Evolutionary conservation across 23 tunicate genomes (phyloP).

Genomic region (Trididemnum nubilum): DNA sequence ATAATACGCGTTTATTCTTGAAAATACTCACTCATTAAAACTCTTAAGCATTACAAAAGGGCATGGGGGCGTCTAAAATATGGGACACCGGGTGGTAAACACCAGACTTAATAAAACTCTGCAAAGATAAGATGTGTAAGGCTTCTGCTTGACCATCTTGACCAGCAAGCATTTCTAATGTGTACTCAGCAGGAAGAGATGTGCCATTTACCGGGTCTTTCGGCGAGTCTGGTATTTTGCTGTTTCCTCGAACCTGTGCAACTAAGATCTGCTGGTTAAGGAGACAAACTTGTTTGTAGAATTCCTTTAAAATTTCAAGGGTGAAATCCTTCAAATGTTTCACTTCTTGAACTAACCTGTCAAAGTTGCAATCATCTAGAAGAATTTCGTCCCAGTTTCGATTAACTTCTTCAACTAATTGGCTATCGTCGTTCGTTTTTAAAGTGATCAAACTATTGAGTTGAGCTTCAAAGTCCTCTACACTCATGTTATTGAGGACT

Average conservation of each 20-base stretch:
- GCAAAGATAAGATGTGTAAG: not conserved
- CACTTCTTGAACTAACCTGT: constrained; percentile 47
- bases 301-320: constrained; percentile 19
- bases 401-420: constrained; percentile 67
- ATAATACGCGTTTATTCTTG: no score
- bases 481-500: constrained; percentile 37
- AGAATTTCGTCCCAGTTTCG: constrained; percentile 70
- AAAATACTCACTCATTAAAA: no score
- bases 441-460: constrained; percentile 38
- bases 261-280: constrained; percentile 20
- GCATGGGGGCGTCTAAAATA: not conserved
- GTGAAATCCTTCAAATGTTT: constrained; percentile 22
- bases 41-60: no score
- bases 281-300: constrained; percentile 30
- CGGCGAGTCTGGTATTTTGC: not conserved
- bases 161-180: not conserved
- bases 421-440: constrained; percentile 60
- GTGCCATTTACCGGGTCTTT: not conserved
- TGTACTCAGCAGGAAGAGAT: not conserved
- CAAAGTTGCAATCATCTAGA: constrained; percentile 40
- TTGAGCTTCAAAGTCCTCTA: constrained; percentile 56
- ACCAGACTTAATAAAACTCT: not conserved
- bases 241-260: constrained; percentile 68
- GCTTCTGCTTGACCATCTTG: not conserved
- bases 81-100: not conserved